Conservation (phyloP, 2,797 vertebrate species). For the Valencia hispanica region DNA sequence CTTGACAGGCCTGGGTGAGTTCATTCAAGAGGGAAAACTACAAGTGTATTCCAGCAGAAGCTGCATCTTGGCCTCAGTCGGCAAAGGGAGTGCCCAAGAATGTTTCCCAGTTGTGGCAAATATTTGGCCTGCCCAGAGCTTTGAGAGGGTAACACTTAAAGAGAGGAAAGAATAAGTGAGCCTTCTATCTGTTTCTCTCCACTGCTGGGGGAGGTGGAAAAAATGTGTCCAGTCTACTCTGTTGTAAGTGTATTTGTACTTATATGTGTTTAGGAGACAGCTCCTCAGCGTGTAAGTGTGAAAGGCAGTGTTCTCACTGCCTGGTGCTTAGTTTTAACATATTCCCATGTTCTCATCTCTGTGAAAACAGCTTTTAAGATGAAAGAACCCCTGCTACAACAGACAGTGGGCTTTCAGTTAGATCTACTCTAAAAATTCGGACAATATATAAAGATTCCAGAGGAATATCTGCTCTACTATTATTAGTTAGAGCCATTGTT, state of each 20-base stretch:
- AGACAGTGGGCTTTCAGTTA: neutral
- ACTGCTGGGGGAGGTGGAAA: conserved; percentile 38
- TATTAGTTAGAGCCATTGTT: neutral
- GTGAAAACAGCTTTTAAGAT: conserved; percentile 50
- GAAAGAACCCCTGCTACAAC: neutral
- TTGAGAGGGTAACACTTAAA: conserved; percentile 62
- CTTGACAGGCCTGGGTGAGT: conserved; percentile 44
- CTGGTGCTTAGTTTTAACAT: conserved; percentile 51
- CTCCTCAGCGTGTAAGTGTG: conserved; percentile 65
- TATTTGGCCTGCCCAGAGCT: conserved; percentile 66
- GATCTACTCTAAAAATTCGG: neutral
- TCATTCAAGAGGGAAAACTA: conserved; percentile 36
- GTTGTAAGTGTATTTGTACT: conserved; percentile 29
- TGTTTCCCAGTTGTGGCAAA: conserved; percentile 73
- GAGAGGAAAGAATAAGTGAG: conserved; percentile 58
- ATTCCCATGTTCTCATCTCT: conserved; percentile 58
- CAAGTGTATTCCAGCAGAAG: conserved; percentile 23
- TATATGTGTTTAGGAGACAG: conserved; percentile 11
- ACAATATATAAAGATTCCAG: neutral
- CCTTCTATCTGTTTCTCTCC: conserved; percentile 46
- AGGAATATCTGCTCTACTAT: neutral
- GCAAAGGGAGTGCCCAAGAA: conserved; percentile 70
- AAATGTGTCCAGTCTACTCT: conserved; percentile 17
- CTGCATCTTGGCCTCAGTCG: conserved; percentile 40
- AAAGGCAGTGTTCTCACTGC: conserved; percentile 36